These are phyloP conservation scores for Fukomys damarensis DNA, from an alignment of 2,113 vertebrate genomes.

Conservation along the genomic window DNA sequence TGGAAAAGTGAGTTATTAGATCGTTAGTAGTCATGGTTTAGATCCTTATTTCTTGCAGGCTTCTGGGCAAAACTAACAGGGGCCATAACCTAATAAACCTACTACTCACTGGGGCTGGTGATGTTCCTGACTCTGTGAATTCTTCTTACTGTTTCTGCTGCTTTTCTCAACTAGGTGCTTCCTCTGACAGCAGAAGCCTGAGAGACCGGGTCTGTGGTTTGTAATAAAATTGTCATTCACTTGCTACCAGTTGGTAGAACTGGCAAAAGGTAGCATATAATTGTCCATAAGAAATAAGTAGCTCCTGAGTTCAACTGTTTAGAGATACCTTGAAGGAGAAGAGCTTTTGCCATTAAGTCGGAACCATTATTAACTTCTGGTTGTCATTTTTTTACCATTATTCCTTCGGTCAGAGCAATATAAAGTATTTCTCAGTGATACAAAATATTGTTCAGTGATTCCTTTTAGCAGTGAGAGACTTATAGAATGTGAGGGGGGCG, in stretches of 20 bases:
- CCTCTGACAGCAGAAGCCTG: not conserved
- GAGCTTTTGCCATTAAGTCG: not conserved
- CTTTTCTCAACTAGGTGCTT: not conserved
- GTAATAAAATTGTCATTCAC: not conserved
- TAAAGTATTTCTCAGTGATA: not conserved
- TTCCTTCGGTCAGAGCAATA: not conserved
- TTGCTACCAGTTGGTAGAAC: not conserved
- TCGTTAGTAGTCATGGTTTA: not conserved
- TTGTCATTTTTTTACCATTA: not conserved
- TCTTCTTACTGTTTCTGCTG: not conserved
- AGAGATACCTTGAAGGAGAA: not conserved
- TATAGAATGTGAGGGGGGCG: fast-evolving
- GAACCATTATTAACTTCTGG: not conserved
- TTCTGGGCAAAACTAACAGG: not conserved
- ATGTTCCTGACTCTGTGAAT: not conserved
- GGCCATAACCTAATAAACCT: not conserved
- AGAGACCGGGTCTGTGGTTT: not conserved
- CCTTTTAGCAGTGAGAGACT: not conserved
- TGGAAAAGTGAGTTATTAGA: not conserved
- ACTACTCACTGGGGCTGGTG: no score
- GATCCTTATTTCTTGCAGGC: not conserved
- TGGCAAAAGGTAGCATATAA: not conserved
- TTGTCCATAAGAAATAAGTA: not conserved
- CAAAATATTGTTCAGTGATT: not conserved
- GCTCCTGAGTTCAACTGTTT: not conserved